phyloP scores from a whole-genome alignment of 2,888 invertebrate species.

The Lochmaea crataegi region DNA sequence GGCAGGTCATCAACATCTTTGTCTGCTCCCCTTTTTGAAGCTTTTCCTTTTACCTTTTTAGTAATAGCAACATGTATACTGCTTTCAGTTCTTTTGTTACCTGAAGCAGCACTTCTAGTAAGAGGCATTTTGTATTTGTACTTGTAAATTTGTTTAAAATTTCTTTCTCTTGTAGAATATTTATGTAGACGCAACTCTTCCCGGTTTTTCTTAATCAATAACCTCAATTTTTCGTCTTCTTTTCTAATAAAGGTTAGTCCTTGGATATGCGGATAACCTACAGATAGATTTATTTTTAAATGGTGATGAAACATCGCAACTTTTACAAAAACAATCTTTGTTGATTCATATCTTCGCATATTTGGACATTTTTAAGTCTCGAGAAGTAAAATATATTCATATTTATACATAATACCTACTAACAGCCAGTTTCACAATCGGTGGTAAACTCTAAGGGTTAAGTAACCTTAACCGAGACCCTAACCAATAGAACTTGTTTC shows the following conservation, averaged over 20 bases:
- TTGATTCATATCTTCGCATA: too few relatives aligned
- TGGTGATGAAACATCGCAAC: too few relatives aligned
- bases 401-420: too few relatives aligned
- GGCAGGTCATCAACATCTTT: conserved; percentile 24
- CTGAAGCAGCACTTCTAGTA: conserved; percentile 37
- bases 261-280: too few relatives aligned
- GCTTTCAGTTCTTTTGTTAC: conserved; percentile 30
- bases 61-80: conserved; percentile 9
- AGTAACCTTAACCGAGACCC: too few relatives aligned
- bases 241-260: not conserved
- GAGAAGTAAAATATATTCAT: too few relatives aligned
- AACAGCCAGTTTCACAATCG: too few relatives aligned
- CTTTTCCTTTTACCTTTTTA: conserved; percentile 30
- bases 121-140: conserved; percentile 42
- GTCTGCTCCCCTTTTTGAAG: conserved; percentile 14
- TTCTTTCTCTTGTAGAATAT: not conserved
- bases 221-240: conserved; percentile 11
- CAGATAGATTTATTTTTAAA: too few relatives aligned
- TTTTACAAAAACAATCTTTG: too few relatives aligned
- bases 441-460: too few relatives aligned
- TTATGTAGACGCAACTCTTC: not conserved
- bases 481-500: too few relatives aligned
- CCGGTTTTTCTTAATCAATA: conserved; percentile 9
- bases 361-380: too few relatives aligned
- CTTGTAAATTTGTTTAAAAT: not conserved